Percentiles rank a stretch among this genome's conserved stretches.
Evolutionary conservation across 2,797 vertebrate genomes (phyloP).

Genomic region (Microchirus variegatus): DNA sequence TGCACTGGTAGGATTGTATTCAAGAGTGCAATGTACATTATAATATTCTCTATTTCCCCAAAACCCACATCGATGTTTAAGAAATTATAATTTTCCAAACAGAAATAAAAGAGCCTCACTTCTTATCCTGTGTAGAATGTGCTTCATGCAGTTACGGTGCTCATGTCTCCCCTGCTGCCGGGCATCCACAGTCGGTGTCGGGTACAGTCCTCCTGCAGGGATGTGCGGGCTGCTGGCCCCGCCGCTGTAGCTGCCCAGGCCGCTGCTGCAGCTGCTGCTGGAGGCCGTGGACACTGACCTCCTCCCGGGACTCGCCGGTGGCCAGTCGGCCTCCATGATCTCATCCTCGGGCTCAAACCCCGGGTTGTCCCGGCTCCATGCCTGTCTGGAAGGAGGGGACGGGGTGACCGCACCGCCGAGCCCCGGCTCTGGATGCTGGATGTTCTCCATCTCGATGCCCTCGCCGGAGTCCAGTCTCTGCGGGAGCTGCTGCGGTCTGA

Average conservation of each 20-base stretch:
- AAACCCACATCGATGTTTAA: too few relatives aligned
- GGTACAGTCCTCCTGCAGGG: slow-evolving; percentile 76
- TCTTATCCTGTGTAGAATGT: slow-evolving; percentile 88
- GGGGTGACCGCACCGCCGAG: slow-evolving; percentile 78
- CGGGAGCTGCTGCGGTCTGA: slow-evolving; percentile 71
- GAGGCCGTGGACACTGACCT: slow-evolving; percentile 82
- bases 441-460: slow-evolving; percentile 85
- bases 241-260: slow-evolving; percentile 74
- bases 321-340: slow-evolving; percentile 91
- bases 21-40: too few relatives aligned
- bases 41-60: too few relatives aligned
- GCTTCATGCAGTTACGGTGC: slow-evolving; percentile 82
- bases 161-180: slow-evolving; percentile 67
- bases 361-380: slow-evolving; percentile 96
- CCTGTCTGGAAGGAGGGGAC: slow-evolving; percentile 90
- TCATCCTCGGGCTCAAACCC: slow-evolving; percentile 94
- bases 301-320: slow-evolving; percentile 83
- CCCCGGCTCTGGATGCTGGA: slow-evolving; percentile 81
- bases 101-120: slow-evolving; percentile 71
- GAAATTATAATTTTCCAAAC: neutral
- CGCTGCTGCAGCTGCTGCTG: slow-evolving; percentile 79
- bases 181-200: slow-evolving; percentile 68
- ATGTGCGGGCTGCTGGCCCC: slow-evolving; percentile 70
- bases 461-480: slow-evolving; percentile 66
- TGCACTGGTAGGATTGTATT: too few relatives aligned